phyloP scores from a whole-genome alignment of 1,140 invertebrate genomes.

The Probaryconus sp. region DNA sequence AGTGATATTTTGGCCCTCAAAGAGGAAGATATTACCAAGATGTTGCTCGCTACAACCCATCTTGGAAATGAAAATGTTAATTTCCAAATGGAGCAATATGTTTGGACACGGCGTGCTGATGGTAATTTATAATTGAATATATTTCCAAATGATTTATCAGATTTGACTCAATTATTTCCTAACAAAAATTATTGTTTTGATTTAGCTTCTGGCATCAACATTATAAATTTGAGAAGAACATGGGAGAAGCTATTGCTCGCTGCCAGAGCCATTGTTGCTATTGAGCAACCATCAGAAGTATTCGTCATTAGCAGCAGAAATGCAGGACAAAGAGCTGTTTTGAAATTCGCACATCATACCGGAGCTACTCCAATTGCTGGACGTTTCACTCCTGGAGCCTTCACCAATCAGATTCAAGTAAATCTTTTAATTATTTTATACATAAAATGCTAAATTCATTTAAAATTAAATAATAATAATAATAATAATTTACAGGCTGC shows the following conservation, averaged over 20 bases:
- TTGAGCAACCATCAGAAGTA: constrained; percentile 97
- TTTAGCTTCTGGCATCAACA: constrained; percentile 82
- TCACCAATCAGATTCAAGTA: constrained; percentile 96
- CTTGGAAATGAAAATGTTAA: constrained; percentile 96
- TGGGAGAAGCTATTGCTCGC: constrained; percentile 99
- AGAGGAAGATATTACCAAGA: constrained; percentile 98
- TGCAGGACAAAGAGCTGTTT: constrained; percentile 97
- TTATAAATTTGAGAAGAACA: constrained; percentile 97
- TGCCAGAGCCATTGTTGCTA: constrained; percentile 97
- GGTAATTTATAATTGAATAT: constrained; percentile 40
- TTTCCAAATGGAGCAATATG: constrained; percentile 95
- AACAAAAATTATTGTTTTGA: constrained; percentile 9
- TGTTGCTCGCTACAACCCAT: constrained; percentile 96
- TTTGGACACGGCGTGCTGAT: constrained; percentile 95
- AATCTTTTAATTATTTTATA: too few species aligned
- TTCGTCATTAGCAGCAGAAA: constrained; percentile 97
- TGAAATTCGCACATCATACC: constrained; percentile 99
- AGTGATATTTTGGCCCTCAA: constrained; percentile 89
- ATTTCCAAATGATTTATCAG: not conserved
- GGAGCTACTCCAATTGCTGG: constrained; percentile 99
- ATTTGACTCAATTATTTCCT: too few species aligned
- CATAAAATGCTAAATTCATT: too few species aligned
- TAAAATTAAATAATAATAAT: too few species aligned
- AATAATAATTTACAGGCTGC: constrained; percentile 94
- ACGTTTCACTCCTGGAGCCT: constrained; percentile 98